These are phyloP conservation scores for Montipora cactus DNA, from an alignment of 64 coral and sea anemone species.

Conservation along the genomic window DNA sequence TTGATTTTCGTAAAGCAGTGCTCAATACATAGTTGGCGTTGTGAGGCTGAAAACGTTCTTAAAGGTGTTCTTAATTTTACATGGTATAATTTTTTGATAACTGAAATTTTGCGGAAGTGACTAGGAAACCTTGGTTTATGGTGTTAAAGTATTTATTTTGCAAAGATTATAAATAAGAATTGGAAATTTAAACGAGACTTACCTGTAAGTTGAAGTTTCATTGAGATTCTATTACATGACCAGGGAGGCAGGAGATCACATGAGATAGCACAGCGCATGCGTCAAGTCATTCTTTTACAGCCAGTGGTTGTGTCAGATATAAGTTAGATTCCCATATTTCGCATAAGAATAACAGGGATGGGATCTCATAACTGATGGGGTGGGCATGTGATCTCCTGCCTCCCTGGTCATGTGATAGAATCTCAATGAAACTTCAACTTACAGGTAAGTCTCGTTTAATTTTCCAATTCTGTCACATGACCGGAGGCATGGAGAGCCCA, in stretches of 20 bases:
- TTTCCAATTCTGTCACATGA: conserved; percentile 38
- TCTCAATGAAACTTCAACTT: neutral
- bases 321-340: conserved; percentile 13
- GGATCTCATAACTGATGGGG: conserved; percentile 6
- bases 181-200: conserved; percentile 65
- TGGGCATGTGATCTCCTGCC: conserved; percentile 50
- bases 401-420: conserved; percentile 22
- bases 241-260: conserved; percentile 46
- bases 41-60: no score
- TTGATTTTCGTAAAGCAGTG: no score
- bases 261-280: conserved; percentile 52
- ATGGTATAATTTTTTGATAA: no score
- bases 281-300: conserved; percentile 47
- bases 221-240: conserved; percentile 57
- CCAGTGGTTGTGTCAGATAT: conserved; percentile 43
- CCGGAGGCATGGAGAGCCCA: conserved; percentile 52
- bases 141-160: no score
- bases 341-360: conserved; percentile 8
- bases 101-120: no score
- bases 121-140: no score
- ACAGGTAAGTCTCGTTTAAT: conserved; percentile 30
- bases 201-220: conserved; percentile 62
- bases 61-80: no score
- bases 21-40: no score
- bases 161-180: neutral